Conservation (phyloP, 1,140 invertebrate genomes). For the Lordiphosa collinella region DNA sequence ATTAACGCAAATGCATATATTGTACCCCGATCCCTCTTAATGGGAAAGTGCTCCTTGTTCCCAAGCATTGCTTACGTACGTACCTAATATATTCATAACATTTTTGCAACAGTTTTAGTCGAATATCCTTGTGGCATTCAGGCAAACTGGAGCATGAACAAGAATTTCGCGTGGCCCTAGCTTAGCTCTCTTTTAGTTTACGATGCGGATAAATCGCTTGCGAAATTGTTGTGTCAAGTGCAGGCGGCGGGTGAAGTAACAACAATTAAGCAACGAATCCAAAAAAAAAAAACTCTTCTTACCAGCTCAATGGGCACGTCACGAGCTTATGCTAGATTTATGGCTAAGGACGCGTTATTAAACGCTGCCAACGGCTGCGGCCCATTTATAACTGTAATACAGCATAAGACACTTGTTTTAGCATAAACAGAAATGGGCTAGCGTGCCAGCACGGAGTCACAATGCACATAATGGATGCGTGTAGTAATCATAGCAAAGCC, state of each 20-base stretch:
- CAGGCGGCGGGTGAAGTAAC: constrained; percentile 27
- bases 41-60: too few relatives aligned
- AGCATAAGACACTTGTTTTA: constrained; percentile 28
- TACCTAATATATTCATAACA: not conserved
- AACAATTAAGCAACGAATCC: constrained; percentile 49
- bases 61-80: too few relatives aligned
- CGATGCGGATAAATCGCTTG: constrained; percentile 44
- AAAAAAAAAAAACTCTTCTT: constrained; percentile 11
- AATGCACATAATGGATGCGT: constrained; percentile 4
- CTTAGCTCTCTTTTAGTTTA: constrained; percentile 4
- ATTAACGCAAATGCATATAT: not conserved
- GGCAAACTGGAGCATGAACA: constrained; percentile 40
- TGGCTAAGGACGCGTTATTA: constrained; percentile 55
- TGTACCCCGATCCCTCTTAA: not conserved
- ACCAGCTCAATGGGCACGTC: constrained; percentile 49
- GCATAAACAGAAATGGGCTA: constrained; percentile 36
- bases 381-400: constrained; percentile 48
- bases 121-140: constrained; percentile 8
- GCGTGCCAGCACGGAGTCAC: constrained; percentile 20
- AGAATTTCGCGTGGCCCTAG: constrained; percentile 10
- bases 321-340: constrained; percentile 52
- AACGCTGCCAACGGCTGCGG: constrained; percentile 35
- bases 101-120: not conserved
- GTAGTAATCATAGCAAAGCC: constrained; percentile 28
- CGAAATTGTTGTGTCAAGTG: constrained; percentile 65